A percentile compares a stretch with the other conserved stretches of the same genome.
Evolutionary conservation across 2,113 vertebrate species (phyloP).

Genomic region (Emydura subglobosa): DNA sequence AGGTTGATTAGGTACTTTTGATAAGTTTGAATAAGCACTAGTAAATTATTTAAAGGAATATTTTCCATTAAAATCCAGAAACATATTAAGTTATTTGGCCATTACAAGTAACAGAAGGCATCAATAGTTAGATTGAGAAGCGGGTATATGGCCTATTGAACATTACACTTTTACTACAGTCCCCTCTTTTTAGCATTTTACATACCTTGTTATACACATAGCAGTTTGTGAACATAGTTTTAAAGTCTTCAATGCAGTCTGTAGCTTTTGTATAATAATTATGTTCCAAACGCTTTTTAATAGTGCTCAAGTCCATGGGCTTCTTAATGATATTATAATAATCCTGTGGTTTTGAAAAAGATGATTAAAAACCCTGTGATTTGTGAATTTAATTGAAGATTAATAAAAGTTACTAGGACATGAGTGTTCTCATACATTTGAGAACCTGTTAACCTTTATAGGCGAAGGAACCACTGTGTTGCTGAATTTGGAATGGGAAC

Average conservation of each 20-base stretch:
- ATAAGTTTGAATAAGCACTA: background rate
- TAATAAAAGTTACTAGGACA: background rate
- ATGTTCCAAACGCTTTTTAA: conserved; percentile 91
- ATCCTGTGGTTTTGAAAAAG: conserved; percentile 82
- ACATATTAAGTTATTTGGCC: background rate
- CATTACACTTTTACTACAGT: background rate
- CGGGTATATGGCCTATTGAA: background rate
- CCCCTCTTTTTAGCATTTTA: background rate
- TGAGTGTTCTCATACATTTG: background rate
- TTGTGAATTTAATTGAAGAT: background rate
- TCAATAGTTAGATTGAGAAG: background rate
- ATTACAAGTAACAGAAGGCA: background rate
- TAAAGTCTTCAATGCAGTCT: conserved; percentile 92
- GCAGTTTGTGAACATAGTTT: conserved; percentile 94
- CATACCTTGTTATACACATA: conserved; percentile 93
- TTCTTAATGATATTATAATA: conserved; percentile 93
- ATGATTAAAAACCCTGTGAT: background rate
- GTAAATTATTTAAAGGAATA: background rate
- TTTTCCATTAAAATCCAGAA: fast-evolving
- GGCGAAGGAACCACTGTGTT: background rate
- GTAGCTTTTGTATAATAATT: conserved; percentile 89
- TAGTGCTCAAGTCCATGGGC: conserved; percentile 94
- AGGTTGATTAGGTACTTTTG: fast-evolving
- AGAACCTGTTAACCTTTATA: background rate
- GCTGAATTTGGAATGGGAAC: background rate